Percentiles rank a stretch among this genome's conserved stretches.
phyloP scores from a whole-genome alignment of 2,113 vertebrate species.

The Hippocampus guttulatus region DNA sequence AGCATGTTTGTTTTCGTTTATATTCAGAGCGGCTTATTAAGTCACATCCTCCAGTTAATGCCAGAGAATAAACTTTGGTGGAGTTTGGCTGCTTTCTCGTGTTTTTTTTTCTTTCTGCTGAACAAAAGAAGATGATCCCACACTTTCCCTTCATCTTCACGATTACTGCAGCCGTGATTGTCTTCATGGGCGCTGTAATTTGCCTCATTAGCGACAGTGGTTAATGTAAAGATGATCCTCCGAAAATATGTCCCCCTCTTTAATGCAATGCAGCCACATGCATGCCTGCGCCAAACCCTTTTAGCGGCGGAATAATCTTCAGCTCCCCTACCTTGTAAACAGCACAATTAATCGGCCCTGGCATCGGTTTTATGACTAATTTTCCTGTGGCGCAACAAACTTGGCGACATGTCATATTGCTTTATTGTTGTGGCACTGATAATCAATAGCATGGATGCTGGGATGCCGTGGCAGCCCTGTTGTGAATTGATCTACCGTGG shows the following conservation, averaged over 20 bases:
- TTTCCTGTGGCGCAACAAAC: conserved; percentile 27
- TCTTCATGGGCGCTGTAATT: conserved; percentile 54
- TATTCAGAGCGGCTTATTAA: conserved; percentile 61
- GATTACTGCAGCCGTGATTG: conserved; percentile 45
- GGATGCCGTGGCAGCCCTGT: conserved; percentile 36
- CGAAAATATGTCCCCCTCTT: conserved; percentile 49
- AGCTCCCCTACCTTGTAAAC: conserved; percentile 36
- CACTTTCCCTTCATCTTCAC: conserved; percentile 45
- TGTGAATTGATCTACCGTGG: conserved; percentile 48
- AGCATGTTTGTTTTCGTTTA: conserved; percentile 67
- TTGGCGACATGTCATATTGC: conserved; percentile 46
- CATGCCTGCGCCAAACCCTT: conserved; percentile 30
- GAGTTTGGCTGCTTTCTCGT: conserved; percentile 50
- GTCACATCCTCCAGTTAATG: conserved; percentile 52
- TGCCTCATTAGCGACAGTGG: conserved; percentile 65
- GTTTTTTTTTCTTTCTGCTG: conserved; percentile 16
- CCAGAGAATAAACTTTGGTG: conserved; percentile 52
- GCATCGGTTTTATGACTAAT: conserved; percentile 60
- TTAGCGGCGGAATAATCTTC: conserved; percentile 46
- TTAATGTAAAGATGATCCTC: conserved; percentile 55
- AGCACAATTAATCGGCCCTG: conserved; percentile 47
- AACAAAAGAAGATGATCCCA: conserved; percentile 47
- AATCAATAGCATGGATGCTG: conserved; percentile 56
- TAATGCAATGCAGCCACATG: conserved; percentile 39
- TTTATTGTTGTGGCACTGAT: conserved; percentile 55